Percentiles rank a stretch among this genome's conserved stretches.
Conservation (phyloP, 2,888 invertebrate species). For the Catocala fraxini region DNA sequence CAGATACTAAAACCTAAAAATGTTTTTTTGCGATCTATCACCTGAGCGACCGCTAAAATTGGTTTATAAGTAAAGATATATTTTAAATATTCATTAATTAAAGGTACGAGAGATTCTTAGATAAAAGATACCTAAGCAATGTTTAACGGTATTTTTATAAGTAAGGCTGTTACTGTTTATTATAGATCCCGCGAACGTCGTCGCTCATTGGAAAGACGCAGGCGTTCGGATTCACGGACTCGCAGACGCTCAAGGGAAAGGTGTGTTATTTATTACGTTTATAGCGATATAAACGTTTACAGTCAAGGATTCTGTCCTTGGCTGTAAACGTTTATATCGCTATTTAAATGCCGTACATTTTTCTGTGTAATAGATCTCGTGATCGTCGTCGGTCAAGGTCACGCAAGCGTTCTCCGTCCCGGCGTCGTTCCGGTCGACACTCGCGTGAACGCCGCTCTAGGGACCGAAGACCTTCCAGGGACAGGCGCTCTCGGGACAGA, state of each 20-base stretch:
- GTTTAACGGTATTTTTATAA: too few relatives aligned
- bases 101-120: too few relatives aligned
- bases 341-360: conserved; percentile 13
- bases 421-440: conserved; percentile 73
- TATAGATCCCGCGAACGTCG: conserved; percentile 84
- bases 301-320: conserved; percentile 10
- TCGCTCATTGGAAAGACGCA: conserved; percentile 82
- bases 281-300: too few relatives aligned
- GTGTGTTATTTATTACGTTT: conserved; percentile 57
- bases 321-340: conserved; percentile 11
- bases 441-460: conserved; percentile 78
- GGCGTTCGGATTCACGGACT: conserved; percentile 82
- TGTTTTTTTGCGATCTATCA: too few relatives aligned
- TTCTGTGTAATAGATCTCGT: conserved; percentile 59
- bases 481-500: conserved; percentile 73
- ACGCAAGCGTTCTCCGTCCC: conserved; percentile 75
- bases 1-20: too few relatives aligned
- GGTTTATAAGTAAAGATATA: too few relatives aligned
- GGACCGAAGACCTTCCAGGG: conserved; percentile 70
- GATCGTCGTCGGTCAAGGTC: conserved; percentile 80
- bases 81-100: too few relatives aligned
- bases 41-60: too few relatives aligned
- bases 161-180: not conserved
- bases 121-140: too few relatives aligned
- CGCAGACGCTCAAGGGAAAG: conserved; percentile 83